Conservation (phyloP, 2,888 invertebrate genomes). For the Drosophila pseudotalamancana region DNA sequence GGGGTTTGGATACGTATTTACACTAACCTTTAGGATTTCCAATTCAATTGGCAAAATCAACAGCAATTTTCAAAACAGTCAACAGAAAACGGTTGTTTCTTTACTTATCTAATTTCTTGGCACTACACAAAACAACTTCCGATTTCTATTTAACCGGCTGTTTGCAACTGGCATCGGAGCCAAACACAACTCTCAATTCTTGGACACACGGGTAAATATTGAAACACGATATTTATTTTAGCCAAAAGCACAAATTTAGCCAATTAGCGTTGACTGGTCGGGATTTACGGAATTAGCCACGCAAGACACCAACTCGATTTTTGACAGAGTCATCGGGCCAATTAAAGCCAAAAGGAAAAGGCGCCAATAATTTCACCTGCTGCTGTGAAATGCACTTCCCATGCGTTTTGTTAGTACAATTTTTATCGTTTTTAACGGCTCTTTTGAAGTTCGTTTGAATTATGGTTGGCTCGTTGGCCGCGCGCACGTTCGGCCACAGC, state of each 20-base stretch:
- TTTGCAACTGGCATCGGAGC: constrained; percentile 21
- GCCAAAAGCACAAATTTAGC: constrained; percentile 50
- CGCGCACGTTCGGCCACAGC: constrained; percentile 65
- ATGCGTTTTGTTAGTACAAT: constrained; percentile 37
- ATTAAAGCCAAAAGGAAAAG: constrained; percentile 28
- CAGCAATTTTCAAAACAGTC: constrained; percentile 28
- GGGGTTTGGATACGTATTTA: not conserved
- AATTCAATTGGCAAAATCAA: constrained; percentile 26
- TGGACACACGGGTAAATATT: constrained; percentile 53
- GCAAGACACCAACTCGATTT: constrained; percentile 18
- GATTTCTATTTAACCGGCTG: constrained; percentile 38
- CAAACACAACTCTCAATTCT: constrained; percentile 27
- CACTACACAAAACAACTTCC: constrained; percentile 9
- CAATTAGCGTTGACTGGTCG: constrained; percentile 65
- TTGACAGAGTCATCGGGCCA: not conserved
- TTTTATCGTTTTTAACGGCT: constrained; percentile 56
- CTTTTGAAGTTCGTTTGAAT: constrained; percentile 29
- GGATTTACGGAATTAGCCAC: constrained; percentile 42
- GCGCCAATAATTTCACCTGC: constrained; percentile 50
- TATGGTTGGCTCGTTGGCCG: constrained; percentile 48
- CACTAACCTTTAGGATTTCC: constrained; percentile 49
- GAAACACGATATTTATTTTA: constrained; percentile 65
- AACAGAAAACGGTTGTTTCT: constrained; percentile 24
- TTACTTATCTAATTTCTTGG: constrained; percentile 14
- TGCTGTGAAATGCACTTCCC: constrained; percentile 55